A percentile compares a stretch with the other conserved stretches of the same genome.
Evolutionary conservation across 2,113 vertebrate genomes (phyloP).

Genomic region (Jaculus jaculus): DNA sequence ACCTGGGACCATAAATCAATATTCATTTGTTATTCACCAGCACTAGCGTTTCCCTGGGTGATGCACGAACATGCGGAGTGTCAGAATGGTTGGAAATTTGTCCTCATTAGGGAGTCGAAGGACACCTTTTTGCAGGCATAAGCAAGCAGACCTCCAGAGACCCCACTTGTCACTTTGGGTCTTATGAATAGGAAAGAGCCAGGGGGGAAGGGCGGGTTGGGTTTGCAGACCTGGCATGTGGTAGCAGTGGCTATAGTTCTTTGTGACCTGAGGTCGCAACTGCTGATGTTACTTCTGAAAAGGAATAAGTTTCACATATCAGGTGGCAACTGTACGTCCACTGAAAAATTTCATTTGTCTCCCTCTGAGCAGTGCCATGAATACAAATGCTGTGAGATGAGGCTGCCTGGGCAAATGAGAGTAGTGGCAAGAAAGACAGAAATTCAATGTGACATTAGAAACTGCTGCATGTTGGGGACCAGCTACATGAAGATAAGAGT

Average conservation of each 20-base stretch:
- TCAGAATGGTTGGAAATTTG: conserved; percentile 83
- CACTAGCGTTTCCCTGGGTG: conserved; percentile 81
- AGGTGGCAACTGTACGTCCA: neutral
- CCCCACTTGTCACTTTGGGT: conserved; percentile 59
- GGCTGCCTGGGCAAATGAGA: neutral
- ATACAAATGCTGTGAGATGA: neutral
- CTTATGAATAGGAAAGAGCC: conserved; percentile 45
- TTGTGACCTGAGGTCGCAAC: neutral
- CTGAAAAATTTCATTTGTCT: neutral
- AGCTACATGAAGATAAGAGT: neutral
- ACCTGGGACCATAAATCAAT: conserved; percentile 84
- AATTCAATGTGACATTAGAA: neutral
- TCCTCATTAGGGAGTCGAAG: conserved; percentile 84
- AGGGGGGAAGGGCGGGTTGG: neutral
- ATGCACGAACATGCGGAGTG: conserved; percentile 79
- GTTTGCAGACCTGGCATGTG: neutral
- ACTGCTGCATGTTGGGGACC: neutral
- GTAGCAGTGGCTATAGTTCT: neutral
- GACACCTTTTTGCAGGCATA: conserved; percentile 79
- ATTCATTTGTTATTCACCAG: conserved; percentile 81
- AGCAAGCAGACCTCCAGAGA: conserved; percentile 69
- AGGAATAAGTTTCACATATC: neutral
- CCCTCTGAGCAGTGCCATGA: neutral
- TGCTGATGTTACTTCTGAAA: neutral
- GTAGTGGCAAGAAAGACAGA: neutral